These are phyloP conservation scores for Orchestes rusci DNA, from an alignment of 2,888 invertebrate species.

Conservation along the genomic window DNA sequence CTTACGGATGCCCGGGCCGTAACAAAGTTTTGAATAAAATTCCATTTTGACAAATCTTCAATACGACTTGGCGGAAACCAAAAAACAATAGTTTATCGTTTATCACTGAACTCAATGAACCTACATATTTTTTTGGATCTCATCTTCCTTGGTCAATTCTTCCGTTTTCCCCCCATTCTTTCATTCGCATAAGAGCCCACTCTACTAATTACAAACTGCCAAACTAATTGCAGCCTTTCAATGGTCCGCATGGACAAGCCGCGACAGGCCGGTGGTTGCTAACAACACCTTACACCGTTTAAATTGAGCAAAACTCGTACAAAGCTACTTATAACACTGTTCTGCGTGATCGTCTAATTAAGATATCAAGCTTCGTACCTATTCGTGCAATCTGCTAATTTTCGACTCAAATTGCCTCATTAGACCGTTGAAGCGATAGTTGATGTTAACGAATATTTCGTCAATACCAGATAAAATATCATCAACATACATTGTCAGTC, in stretches of 20 bases:
- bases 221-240: slow-evolving; percentile 11
- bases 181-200: background rate
- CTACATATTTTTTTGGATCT: no score
- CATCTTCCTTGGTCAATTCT: no score
- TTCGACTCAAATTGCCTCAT: background rate
- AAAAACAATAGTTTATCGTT: no score
- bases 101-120: no score
- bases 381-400: background rate
- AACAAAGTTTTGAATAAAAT: no score
- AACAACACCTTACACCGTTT: slow-evolving; percentile 19
- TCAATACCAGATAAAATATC: no score
- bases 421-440: background rate
- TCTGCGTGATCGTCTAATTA: slow-evolving; percentile 14
- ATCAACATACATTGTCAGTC: no score
- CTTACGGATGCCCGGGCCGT: no score
- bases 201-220: slow-evolving; percentile 7
- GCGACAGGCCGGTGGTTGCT: slow-evolving; percentile 17
- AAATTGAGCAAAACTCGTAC: slow-evolving; percentile 10
- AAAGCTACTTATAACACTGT: slow-evolving; percentile 1
- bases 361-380: slow-evolving; percentile 6
- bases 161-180: no score
- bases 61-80: no score
- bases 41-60: no score
- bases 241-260: slow-evolving; percentile 9
- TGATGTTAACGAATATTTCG: no score